Evolutionary conservation across 1,140 invertebrate species (phyloP).

Genomic region (Drosophila quadrilineata): DNA sequence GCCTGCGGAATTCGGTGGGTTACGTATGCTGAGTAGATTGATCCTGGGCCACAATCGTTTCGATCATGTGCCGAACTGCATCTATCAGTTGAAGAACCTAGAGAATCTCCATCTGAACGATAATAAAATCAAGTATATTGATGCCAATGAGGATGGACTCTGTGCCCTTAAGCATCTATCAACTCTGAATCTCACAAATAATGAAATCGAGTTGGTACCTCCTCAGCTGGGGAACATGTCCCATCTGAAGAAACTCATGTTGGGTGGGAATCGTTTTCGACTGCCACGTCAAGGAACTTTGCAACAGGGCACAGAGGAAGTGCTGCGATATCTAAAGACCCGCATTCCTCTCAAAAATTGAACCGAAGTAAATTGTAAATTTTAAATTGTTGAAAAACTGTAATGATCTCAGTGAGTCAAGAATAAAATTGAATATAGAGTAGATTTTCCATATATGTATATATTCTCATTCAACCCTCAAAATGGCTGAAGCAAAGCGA

Average conservation of each 20-base stretch:
- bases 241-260: constrained; percentile 85
- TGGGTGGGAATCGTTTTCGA: constrained; percentile 92
- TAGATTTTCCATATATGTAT: too few relatives aligned
- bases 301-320: constrained; percentile 89
- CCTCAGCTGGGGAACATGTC: constrained; percentile 90
- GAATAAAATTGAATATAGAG: not conserved
- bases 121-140: too few relatives aligned
- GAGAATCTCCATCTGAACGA: too few relatives aligned
- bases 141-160: constrained; percentile 85
- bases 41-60: constrained; percentile 57
- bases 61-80: constrained; percentile 34
- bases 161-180: constrained; percentile 85
- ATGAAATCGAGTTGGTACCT: constrained; percentile 89
- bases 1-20: constrained; percentile 44
- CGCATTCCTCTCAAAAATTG: constrained; percentile 84
- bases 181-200: constrained; percentile 90
- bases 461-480: too few relatives aligned
- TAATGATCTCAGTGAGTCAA: too few relatives aligned
- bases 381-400: too few relatives aligned
- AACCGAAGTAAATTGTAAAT: not conserved
- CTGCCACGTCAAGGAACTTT: constrained; percentile 91
- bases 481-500: too few relatives aligned
- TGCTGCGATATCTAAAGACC: constrained; percentile 90
- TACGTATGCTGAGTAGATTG: constrained; percentile 28
- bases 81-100: constrained; percentile 38